Base-by-base conservation (phyloP, 1,140 invertebrate genomes). In the Bombus cullumanus region DNA sequence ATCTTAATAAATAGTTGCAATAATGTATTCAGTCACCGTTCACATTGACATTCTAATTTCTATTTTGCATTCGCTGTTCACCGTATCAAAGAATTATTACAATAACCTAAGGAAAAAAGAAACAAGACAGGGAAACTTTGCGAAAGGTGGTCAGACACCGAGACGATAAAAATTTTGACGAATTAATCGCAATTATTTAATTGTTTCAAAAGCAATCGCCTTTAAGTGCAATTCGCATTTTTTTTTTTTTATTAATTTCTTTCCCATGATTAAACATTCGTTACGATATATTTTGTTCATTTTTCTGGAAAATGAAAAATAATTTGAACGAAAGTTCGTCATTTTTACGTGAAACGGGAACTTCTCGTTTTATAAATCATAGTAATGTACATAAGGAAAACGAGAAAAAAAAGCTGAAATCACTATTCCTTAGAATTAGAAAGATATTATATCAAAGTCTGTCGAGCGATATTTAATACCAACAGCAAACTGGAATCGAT, bases 401-500 rank as follows among this genome's bases (percentile, higher is more conserved):
- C 18, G 8, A 22, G 47, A 53, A 53, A 8, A 22, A 53, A 13
- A 34, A 1, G 31, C 15, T 74, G 15, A 41, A 53, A 1, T 31
- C 18, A 9, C 9, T 15, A 34, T 66, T 31, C 31, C 6, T 5
- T 34, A 8, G 18, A 34, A 13, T 5, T 10, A 25, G 0, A 13
- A 53, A 53, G 68, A 72, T 62, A 3, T 25, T 41, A n/a, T 25
- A 86, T 39, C 66, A 57, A 62, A 83, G n/a, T 28, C 73, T 79
- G 68, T 71, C 47, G 62, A 25, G 66, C 15, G 59, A 77, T 71
- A 71, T 64, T 75, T 89, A 90, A 89, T 87, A 74, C 31, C 78
- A 79, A 53, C 74, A 57, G 77, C 74, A 88, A 90, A 91, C 90
- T 91, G 90, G 91, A 84, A 90, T 92, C 88, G 88, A 90, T 92